A percentile compares a stretch with the other conserved stretches of the same genome.
Conservation (phyloP, 2,888 invertebrate species). For the Callimorpha dominula region DNA sequence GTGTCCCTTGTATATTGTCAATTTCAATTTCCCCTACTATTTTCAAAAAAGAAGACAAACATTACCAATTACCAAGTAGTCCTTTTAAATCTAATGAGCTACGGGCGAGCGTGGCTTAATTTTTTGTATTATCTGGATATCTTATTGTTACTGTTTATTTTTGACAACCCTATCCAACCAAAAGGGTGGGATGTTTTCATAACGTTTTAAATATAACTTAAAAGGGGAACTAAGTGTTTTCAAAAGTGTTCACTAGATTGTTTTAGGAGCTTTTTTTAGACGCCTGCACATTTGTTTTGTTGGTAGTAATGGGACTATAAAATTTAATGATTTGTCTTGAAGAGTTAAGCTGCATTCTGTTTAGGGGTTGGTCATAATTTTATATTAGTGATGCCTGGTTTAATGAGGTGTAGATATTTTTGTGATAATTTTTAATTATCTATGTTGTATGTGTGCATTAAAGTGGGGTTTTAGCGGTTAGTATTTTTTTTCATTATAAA, state of each 20-base stretch:
- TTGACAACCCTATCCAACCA: slow-evolving; percentile 28
- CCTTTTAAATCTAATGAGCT: too few species aligned
- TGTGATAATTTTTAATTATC: not conserved
- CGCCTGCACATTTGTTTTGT: slow-evolving; percentile 31
- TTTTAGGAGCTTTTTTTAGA: slow-evolving; percentile 54
- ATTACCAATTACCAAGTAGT: not conserved
- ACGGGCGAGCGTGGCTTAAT: too few species aligned
- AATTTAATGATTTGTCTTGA: slow-evolving; percentile 50
- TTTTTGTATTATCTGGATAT: too few species aligned
- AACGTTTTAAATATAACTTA: slow-evolving; percentile 70
- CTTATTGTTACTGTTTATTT: not conserved
- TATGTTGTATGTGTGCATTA: not conserved
- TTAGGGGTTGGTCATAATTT: slow-evolving; percentile 9
- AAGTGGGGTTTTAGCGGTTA: not conserved
- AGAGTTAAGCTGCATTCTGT: slow-evolving; percentile 19
- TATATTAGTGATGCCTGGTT: slow-evolving; percentile 5
- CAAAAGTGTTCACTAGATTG: slow-evolving; percentile 52
- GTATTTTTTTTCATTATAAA: not conserved
- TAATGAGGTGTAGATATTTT: slow-evolving; percentile 2
- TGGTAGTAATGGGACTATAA: slow-evolving; percentile 46
- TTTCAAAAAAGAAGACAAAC: not conserved
- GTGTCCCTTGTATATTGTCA: not conserved
- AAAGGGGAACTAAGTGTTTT: slow-evolving; percentile 71
- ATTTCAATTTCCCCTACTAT: not conserved
- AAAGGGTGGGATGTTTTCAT: slow-evolving; percentile 73